These are phyloP conservation scores for Neodiprion pinetum DNA, from an alignment of 1,140 invertebrate species.

Conservation along the genomic window DNA sequence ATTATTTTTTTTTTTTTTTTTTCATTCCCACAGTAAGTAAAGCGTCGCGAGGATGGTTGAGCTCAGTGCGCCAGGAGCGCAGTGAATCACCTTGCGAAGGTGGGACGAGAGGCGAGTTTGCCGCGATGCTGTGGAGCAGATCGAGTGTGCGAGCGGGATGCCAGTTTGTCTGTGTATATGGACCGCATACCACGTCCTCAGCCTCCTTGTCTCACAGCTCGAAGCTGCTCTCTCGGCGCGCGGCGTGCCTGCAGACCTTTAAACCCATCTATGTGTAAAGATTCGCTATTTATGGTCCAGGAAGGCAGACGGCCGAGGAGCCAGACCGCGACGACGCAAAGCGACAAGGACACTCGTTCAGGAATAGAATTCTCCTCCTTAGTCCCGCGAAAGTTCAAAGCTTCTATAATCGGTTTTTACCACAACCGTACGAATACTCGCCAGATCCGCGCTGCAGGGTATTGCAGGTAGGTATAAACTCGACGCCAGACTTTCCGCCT, in stretches of 20 bases:
- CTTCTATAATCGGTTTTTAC: too few relatives aligned
- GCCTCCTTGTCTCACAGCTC: constrained; percentile 42
- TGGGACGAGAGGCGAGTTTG: constrained; percentile 45
- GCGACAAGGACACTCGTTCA: background rate
- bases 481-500: too few relatives aligned
- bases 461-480: background rate
- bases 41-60: constrained; percentile 33
- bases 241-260: constrained; percentile 44
- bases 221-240: constrained; percentile 34
- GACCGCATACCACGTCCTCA: constrained; percentile 42
- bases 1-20: background rate
- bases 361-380: too few relatives aligned
- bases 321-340: background rate
- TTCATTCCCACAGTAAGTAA: background rate
- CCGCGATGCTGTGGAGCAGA: constrained; percentile 30
- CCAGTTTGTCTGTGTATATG: constrained; percentile 7
- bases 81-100: constrained; percentile 57
- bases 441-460: background rate
- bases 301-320: background rate
- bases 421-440: background rate
- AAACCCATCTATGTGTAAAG: constrained; percentile 48
- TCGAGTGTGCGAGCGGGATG: constrained; percentile 12
- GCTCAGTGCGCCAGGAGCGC: constrained; percentile 36
- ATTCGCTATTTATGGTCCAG: constrained; percentile 11
- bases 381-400: too few relatives aligned